A percentile compares a stretch with the other conserved stretches of the same genome.
phyloP scores from a whole-genome alignment of 2,113 vertebrate species.

The Marmota monax region DNA sequence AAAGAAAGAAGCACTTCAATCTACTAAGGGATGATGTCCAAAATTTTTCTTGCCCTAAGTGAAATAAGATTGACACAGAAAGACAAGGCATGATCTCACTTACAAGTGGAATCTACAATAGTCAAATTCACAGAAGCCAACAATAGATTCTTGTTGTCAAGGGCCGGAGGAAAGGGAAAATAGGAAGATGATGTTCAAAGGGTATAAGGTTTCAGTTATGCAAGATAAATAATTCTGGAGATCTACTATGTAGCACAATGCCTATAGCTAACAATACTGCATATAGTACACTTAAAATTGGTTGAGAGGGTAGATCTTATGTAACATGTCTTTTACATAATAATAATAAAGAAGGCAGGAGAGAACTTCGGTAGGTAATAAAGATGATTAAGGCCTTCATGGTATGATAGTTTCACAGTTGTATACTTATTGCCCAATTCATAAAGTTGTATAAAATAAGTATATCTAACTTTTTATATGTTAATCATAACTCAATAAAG shows the following conservation, averaged over 20 bases:
- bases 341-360: neutral
- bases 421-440: neutral
- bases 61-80: constrained; percentile 20
- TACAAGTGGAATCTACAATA: neutral
- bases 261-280: neutral
- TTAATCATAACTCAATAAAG: neutral
- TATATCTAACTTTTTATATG: neutral
- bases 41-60: constrained; percentile 3
- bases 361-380: neutral
- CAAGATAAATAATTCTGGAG: neutral
- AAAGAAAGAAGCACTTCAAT: neutral
- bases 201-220: neutral
- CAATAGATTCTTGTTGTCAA: neutral
- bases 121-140: neutral
- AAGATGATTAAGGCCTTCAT: neutral
- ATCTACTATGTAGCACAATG: too few relatives aligned
- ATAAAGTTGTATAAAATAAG: neutral
- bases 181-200: neutral
- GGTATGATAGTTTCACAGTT: neutral
- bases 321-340: neutral
- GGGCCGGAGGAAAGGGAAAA: neutral
- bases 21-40: neutral
- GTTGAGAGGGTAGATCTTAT: neutral
- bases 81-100: neutral
- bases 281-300: neutral